Conservation (phyloP, 2,797 vertebrate genomes). For the Sternarchorhynchus goeldii region DNA sequence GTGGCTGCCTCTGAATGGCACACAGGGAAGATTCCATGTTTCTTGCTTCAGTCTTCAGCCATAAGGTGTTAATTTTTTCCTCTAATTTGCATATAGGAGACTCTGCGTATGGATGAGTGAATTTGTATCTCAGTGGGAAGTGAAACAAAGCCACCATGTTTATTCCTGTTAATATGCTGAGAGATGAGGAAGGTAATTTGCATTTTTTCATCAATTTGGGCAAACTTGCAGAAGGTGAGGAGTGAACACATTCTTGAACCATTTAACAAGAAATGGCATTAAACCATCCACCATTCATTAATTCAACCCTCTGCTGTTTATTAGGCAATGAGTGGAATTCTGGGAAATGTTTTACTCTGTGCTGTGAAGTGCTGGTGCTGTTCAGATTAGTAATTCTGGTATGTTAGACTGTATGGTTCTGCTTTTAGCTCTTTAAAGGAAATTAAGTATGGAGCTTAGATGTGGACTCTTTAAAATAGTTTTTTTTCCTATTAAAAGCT, state of each 20-base stretch:
- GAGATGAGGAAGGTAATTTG: conserved; percentile 23
- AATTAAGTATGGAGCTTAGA: conserved; percentile 54
- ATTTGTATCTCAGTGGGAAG: conserved; percentile 19
- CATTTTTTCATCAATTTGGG: conserved; percentile 40
- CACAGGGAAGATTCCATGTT: conserved; percentile 60
- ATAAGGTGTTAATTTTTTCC: conserved; percentile 18
- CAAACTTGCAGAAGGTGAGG: conserved; percentile 37
- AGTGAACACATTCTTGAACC: conserved; percentile 36
- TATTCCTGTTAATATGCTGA: conserved; percentile 4
- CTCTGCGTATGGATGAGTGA: conserved; percentile 30
- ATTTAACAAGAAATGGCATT: conserved; percentile 47
- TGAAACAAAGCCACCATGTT: conserved; percentile 34
- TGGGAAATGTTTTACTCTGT: conserved; percentile 42
- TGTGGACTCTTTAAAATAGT: conserved; percentile 52
- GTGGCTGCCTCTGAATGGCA: conserved; percentile 3
- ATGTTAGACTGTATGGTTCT: conserved; percentile 44
- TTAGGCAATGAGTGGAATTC: conserved; percentile 45
- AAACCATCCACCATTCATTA: conserved; percentile 45
- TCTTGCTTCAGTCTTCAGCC: conserved; percentile 39
- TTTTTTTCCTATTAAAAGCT: conserved; percentile 47
- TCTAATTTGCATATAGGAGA: conserved; percentile 35
- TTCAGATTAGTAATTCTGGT: conserved; percentile 31
- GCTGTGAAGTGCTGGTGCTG: conserved; percentile 31
- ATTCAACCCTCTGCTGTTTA: conserved; percentile 44
- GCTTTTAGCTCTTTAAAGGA: conserved; percentile 51